A percentile compares a stretch with the other conserved stretches of the same genome.
These are phyloP conservation scores for Colinus virginianus DNA, from an alignment of 2,113 vertebrate genomes.

Conservation along the genomic window DNA sequence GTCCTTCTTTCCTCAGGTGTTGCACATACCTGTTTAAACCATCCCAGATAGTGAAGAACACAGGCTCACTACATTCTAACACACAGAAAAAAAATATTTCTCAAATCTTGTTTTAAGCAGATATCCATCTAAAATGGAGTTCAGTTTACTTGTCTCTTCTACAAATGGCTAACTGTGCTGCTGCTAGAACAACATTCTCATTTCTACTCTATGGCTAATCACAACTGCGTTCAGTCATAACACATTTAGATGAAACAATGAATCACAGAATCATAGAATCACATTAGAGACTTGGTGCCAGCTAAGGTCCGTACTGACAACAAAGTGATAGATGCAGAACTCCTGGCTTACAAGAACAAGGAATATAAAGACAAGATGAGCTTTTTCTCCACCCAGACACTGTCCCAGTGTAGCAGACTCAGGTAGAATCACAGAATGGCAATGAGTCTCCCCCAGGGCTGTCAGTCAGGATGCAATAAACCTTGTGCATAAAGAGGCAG, in stretches of 20 bases:
- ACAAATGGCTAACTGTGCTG: not conserved
- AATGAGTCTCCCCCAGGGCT: not conserved
- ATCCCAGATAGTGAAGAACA: not conserved
- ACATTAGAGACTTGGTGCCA: not conserved
- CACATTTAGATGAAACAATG: fast-evolving
- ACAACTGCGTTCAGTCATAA: fast-evolving
- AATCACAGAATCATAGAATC: too few species aligned
- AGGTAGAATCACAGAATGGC: not conserved
- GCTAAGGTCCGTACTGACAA: not conserved
- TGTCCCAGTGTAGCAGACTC: not conserved
- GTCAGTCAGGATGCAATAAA: not conserved
- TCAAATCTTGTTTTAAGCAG: not conserved
- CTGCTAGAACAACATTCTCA: not conserved
- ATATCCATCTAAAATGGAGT: not conserved
- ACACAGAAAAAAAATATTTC: not conserved
- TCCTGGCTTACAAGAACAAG: not conserved
- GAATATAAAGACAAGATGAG: not conserved
- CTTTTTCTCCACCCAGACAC: not conserved
- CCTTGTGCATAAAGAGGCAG: not conserved
- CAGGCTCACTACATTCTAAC: not conserved
- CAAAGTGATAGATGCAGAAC: not conserved
- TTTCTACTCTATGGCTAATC: not conserved
- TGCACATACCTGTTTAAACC: too few species aligned
- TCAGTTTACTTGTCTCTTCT: not conserved
- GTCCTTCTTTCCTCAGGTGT: not conserved